phyloP scores from a whole-genome alignment of 1,140 invertebrate genomes.

The Eupristina koningsbergeri region DNA sequence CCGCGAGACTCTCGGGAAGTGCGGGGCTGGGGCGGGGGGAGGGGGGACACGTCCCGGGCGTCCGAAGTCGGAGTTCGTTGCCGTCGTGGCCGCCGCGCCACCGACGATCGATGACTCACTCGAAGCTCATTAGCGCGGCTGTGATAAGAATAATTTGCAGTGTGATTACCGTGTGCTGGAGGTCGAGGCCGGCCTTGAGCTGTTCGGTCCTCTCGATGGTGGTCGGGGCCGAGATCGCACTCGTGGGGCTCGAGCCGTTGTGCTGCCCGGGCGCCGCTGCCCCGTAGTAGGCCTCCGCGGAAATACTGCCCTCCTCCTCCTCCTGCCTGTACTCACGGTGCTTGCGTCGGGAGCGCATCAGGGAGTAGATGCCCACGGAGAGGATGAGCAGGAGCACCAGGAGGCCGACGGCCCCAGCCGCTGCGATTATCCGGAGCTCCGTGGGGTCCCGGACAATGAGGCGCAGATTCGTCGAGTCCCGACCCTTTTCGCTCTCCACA shows the following conservation, averaged over 20 bases:
- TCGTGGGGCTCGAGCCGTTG: not conserved
- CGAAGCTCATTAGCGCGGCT: too few relatives aligned
- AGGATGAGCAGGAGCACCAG: slow-evolving; percentile 65
- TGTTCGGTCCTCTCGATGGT: slow-evolving; percentile 38
- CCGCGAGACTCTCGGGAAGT: too few relatives aligned
- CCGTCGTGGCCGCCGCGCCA: too few relatives aligned
- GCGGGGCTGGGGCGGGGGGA: too few relatives aligned
- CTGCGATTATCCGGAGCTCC: slow-evolving; percentile 67
- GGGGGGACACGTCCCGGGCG: too few relatives aligned
- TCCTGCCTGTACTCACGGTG: slow-evolving; percentile 64
- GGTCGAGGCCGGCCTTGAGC: slow-evolving; percentile 40
- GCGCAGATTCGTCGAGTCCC: slow-evolving; percentile 67
- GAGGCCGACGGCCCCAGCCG: slow-evolving; percentile 63
- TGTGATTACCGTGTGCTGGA: slow-evolving; percentile 35
- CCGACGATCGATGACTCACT: not conserved
- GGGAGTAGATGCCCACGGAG: slow-evolving; percentile 60
- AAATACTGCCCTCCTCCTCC: slow-evolving; percentile 68
- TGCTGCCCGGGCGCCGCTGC: slow-evolving; percentile 1
- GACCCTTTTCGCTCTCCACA: slow-evolving; percentile 69
- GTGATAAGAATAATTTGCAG: not conserved
- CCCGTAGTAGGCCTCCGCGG: slow-evolving; percentile 67
- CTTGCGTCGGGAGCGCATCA: slow-evolving; percentile 58
- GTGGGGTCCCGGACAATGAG: slow-evolving; percentile 67
- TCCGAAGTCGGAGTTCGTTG: too few relatives aligned
- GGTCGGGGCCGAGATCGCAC: not conserved